Evolutionary conservation across 1,140 invertebrate genomes (phyloP), one percentile per base, ranked within the genome.

Genomic region (Drosophila melanica): DNA sequence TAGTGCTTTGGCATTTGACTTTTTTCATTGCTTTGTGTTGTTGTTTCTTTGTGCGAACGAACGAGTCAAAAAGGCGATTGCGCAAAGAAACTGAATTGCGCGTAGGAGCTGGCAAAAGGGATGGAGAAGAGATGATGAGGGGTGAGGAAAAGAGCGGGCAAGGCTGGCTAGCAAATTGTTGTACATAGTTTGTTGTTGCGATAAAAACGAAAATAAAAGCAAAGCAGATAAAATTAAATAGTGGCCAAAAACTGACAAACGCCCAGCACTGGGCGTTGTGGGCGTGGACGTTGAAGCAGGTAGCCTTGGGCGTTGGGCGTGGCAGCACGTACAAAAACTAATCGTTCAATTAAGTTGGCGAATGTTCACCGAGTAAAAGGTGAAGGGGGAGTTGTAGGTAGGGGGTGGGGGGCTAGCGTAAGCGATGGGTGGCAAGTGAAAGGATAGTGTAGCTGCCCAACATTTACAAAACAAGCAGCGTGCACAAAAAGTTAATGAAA

Each of bases 161-260:
- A 2, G 39, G 33, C 12, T 39, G 69, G 30, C 41, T 72, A 67
- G 63, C 69, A 85, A 75, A 77, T 85, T 67, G 69, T 74, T 77
- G 69, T 78, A 80, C 77, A 86, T 86, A 82, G 82, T 86, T 86
- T 62, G 66, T 64, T 53, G 69, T 16, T 48, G 70, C 65, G 74
- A 87, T 79, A 79, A 81, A 87, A 86, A 81, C 75, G 67, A 73
- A 66, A 81, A 87, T 76, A 86, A 87, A 76, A 76, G 66, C 79
- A 67, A 35, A 82, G 70, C 44, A 70, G 82, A 86, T 86, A 79
- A 87, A 87, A 87, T 87, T 86, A 87, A 86, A 86, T 87, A 86
- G 82, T 86, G 79, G 63, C 79, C 72, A 44, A 79, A 27, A 69
- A 66, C 54, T 67, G 50, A 62, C 47, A 71, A 62, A 70, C 48